These are phyloP conservation scores for Dendrolimus punctatus DNA, from an alignment of 1,140 invertebrate species.

Conservation along the genomic window DNA sequence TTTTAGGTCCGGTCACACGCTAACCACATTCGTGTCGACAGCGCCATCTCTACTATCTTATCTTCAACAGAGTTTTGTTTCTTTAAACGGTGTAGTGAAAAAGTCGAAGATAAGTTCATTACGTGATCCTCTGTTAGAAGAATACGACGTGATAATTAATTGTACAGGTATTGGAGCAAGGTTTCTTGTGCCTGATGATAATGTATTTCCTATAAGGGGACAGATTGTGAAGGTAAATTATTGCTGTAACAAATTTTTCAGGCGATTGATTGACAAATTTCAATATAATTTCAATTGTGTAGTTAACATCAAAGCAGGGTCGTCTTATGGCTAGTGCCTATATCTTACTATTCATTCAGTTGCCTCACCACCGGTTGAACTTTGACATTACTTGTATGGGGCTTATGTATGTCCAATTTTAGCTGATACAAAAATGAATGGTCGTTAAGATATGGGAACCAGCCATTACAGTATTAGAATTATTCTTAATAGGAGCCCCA, in stretches of 20 bases:
- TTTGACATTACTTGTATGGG: no score
- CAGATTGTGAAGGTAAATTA: conserved; percentile 75
- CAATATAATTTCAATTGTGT: conserved; percentile 22
- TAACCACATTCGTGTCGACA: conserved; percentile 73
- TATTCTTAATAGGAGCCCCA: no score
- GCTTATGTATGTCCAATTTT: no score
- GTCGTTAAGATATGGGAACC: no score
- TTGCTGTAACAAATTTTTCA: no score
- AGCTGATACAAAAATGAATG: no score
- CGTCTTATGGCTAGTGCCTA: no score
- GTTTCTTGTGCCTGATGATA: conserved; percentile 72
- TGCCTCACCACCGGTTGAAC: no score
- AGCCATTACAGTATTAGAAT: no score
- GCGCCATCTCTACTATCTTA: conserved; percentile 74
- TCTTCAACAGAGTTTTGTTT: conserved; percentile 73
- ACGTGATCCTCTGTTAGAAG: conserved; percentile 58
- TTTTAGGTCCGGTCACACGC: conserved; percentile 74
- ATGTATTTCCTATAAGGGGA: conserved; percentile 77
- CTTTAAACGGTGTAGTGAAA: conserved; percentile 71
- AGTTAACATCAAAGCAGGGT: not conserved
- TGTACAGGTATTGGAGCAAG: conserved; percentile 79
- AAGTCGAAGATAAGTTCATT: conserved; percentile 70
- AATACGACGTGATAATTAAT: conserved; percentile 81
- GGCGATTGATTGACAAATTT: no score
- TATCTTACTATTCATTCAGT: no score